Evolutionary conservation across 2,797 vertebrate species (phyloP), one percentile per base, ranked within the genome.

Genomic region (Gorsachius magnificus): DNA sequence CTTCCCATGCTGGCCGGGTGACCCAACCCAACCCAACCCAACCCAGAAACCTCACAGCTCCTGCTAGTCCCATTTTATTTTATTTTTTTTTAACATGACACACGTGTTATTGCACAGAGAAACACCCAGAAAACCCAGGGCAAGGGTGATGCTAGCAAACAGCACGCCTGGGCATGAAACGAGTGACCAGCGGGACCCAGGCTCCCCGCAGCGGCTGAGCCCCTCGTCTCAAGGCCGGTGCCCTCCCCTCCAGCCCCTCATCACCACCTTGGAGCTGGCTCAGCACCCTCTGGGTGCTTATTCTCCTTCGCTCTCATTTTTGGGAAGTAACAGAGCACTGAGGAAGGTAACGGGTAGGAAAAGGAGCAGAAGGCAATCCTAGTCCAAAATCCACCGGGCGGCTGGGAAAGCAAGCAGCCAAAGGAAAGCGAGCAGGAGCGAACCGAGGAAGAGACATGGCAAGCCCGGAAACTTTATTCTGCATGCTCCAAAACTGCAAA

Each of bases 241-340:
- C 1, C 1, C 18, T 80, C 31, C 31, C 35, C 36, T 69, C 56
- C 77, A 70, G 63, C 36, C 12, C 8, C 63, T 16, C 63, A 45
- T 8, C 48, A 38, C 5, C 20, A 33, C 48, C 21, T 36, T 1
- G 0, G 17, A 48, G 15, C 21, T 1, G 0, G 48, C 18, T 61
- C 8, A 4, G 41, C 13, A 20, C 11, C 35, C 19, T n/a, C 26
- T 1, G 0, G 16, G n/a, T 16, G 18, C 16, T 77, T 61, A 16
- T n/a, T 71, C 46, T 51, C 74, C 33, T 69, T 74, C 1, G 0
- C 25, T 60, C 31, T 76, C 38, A 16, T 81, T 60, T 76, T 56
- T 43, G 20, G 35, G 33, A 61, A 41, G 14, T 45, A 63, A 45
- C 29, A 57, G 29, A 61, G 43, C 11, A 21, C 8, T 25, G 20